phyloP scores from a whole-genome alignment of 1,140 invertebrate genomes.

The Hesperophylax magnus region DNA sequence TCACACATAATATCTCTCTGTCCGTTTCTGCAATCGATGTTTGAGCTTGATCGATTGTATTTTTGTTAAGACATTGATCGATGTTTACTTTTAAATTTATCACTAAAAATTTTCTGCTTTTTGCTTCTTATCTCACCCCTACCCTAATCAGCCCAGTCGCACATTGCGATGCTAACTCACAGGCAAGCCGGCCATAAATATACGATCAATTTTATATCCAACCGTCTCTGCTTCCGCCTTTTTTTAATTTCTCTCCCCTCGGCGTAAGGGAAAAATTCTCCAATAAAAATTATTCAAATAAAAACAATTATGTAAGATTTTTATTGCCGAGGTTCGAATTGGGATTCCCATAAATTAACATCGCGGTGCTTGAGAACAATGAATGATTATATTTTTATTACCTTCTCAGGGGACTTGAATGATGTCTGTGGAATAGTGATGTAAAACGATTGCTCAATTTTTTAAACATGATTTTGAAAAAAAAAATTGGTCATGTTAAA shows the following conservation, averaged over 20 bases:
- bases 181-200: constrained; percentile 55
- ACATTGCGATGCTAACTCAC: constrained; percentile 19
- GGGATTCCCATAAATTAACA: constrained; percentile 45
- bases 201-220: constrained; percentile 57
- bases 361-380: constrained; percentile 33
- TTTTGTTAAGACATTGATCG: too few species aligned
- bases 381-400: constrained; percentile 51
- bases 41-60: too few species aligned
- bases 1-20: too few species aligned
- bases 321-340: constrained; percentile 54
- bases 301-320: constrained; percentile 59
- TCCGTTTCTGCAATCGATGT: too few species aligned
- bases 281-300: constrained; percentile 58
- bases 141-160: too few species aligned
- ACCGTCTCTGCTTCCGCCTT: constrained; percentile 30
- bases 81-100: too few species aligned
- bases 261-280: constrained; percentile 54
- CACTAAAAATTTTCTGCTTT: too few species aligned
- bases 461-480: too few species aligned
- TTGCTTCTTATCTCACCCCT: too few species aligned
- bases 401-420: constrained; percentile 19
- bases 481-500: too few species aligned
- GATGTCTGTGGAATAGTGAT: neutral
- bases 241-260: constrained; percentile 54
- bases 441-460: neutral